phyloP scores from a whole-genome alignment of 2,113 vertebrate genomes.

The Lycaon pictus region DNA sequence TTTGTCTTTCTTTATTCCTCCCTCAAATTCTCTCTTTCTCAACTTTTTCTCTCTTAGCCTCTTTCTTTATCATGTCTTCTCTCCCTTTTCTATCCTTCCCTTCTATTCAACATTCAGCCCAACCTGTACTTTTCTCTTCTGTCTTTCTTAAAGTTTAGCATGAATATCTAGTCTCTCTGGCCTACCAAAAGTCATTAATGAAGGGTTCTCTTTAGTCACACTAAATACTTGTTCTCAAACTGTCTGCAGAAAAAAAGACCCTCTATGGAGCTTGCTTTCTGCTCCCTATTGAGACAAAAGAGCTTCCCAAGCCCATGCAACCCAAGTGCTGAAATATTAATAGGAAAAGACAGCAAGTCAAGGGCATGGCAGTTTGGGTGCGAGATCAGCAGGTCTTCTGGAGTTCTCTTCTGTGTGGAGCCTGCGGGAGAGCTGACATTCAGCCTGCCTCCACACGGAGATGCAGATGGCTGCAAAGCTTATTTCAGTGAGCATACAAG shows the following conservation, averaged over 20 bases:
- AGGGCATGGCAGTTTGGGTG: constrained; percentile 69
- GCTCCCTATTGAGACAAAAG: constrained; percentile 62
- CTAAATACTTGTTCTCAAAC: neutral
- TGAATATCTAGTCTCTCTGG: neutral
- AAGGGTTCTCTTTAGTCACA: neutral
- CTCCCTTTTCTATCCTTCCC: neutral
- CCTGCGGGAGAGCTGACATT: constrained; percentile 82
- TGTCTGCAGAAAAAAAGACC: neutral
- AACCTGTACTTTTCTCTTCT: neutral
- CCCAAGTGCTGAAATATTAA: constrained; percentile 77
- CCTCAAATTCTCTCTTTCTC: neutral
- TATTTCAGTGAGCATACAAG: constrained; percentile 66
- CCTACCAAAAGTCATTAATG: neutral
- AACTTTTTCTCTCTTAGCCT: neutral
- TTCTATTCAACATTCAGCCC: neutral
- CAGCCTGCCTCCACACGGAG: constrained; percentile 69
- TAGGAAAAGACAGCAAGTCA: constrained; percentile 62
- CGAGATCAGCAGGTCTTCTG: constrained; percentile 67
- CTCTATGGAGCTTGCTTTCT: constrained; percentile 62
- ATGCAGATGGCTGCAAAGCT: constrained; percentile 80
- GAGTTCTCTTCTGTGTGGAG: constrained; percentile 67
- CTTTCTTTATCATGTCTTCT: neutral
- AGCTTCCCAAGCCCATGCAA: constrained; percentile 63
- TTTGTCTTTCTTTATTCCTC: neutral
- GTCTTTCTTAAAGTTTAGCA: neutral